These are phyloP conservation scores for Panagrolaimus sp. DNA, from an alignment of 1,140 invertebrate genomes.

Conservation along the genomic window DNA sequence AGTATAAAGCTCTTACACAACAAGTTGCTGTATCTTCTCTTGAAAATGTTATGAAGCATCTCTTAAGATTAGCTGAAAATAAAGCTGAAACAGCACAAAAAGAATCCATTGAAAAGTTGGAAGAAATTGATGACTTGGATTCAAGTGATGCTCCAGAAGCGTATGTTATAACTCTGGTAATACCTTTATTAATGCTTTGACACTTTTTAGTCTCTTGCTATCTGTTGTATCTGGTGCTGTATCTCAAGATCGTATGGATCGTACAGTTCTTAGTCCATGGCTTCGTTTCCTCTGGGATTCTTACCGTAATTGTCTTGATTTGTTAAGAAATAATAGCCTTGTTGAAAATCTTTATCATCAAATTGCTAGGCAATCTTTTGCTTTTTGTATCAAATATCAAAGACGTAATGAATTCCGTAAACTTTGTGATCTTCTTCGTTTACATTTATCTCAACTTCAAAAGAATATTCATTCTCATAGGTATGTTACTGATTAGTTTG, in stretches of 20 bases:
- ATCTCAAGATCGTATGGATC: slow-evolving; percentile 87
- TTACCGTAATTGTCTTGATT: slow-evolving; percentile 93
- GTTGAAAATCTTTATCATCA: slow-evolving; percentile 63
- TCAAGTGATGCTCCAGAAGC: slow-evolving; percentile 93
- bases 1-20: slow-evolving; percentile 98
- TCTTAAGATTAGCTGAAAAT: slow-evolving; percentile 85
- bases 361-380: slow-evolving; percentile 72
- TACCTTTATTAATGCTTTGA: too few relatives aligned
- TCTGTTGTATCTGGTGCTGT: slow-evolving; percentile 94
- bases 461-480: slow-evolving; percentile 50
- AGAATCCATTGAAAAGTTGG: slow-evolving; percentile 82
- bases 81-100: slow-evolving; percentile 86
- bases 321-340: slow-evolving; percentile 76
- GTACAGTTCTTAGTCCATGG: slow-evolving; percentile 93
- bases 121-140: slow-evolving; percentile 90
- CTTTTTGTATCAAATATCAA: slow-evolving; percentile 94
- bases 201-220: slow-evolving; percentile 58
- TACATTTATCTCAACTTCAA: slow-evolving; percentile 48
- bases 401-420: slow-evolving; percentile 98
- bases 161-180: slow-evolving; percentile 18
- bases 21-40: slow-evolving; percentile 82
- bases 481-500: slow-evolving; percentile 21
- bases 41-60: slow-evolving; percentile 86
- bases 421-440: slow-evolving; percentile 76
- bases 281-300: slow-evolving; percentile 98